Evolutionary conservation across 1,140 invertebrate species (phyloP).

Genomic region (Caenorhabditis tropicalis): DNA sequence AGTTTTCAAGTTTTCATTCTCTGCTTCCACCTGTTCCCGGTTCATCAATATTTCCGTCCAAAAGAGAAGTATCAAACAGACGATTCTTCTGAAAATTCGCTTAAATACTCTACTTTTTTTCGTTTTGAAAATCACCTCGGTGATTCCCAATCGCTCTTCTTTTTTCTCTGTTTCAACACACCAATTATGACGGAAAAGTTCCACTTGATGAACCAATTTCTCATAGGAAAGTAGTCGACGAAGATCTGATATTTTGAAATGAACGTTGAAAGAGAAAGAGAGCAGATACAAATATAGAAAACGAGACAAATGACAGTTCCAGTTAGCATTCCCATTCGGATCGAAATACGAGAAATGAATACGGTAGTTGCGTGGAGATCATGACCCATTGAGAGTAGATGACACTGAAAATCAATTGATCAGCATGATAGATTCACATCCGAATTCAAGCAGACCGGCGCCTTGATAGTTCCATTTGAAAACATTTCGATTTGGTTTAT

Average conservation of each 20-base stretch:
- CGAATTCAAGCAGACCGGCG: slow-evolving; percentile 5
- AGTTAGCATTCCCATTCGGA: not conserved
- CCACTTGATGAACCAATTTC: not conserved
- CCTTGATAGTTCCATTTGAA: slow-evolving; percentile 5
- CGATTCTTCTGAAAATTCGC: not conserved
- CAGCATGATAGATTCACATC: not conserved
- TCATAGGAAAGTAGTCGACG: not conserved
- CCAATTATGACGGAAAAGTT: slow-evolving; percentile 29
- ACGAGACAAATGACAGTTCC: not conserved
- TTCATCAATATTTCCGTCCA: not conserved
- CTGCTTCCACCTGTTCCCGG: not conserved
- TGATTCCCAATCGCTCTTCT: not conserved
- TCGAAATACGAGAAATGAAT: not conserved
- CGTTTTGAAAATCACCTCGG: not conserved
- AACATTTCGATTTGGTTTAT: slow-evolving; percentile 1
- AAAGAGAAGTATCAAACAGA: not conserved
- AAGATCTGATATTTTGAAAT: not conserved
- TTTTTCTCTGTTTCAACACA: not conserved
- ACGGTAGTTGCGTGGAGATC: slow-evolving; percentile 20
- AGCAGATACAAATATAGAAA: not conserved
- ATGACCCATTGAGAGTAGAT: not conserved
- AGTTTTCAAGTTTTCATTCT: not conserved
- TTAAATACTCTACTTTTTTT: not conserved
- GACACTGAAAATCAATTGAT: not conserved
- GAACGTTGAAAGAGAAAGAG: not conserved